Base-by-base conservation (phyloP, 2,113 vertebrate genomes). In the Pogonocichla stellata region DNA sequence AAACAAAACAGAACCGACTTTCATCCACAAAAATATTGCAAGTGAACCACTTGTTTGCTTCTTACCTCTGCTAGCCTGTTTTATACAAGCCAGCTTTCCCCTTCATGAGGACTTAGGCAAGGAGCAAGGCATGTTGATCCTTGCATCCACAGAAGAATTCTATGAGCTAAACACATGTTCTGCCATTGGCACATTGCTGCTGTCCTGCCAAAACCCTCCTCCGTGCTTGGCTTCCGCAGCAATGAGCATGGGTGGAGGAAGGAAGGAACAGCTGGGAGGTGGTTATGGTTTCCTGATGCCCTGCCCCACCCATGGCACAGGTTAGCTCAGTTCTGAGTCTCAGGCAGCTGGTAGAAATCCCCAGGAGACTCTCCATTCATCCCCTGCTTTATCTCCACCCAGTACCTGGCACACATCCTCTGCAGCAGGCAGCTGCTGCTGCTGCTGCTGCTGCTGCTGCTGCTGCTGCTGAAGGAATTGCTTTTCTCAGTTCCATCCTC, bases 191-290 rank as follows among this genome's bases (percentile, higher is more conserved):
- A 96, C 72, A 78, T 90, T 45, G 26, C 82, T 79, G 81, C 81
- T 84, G 18, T 5, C 65, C 82, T 96, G 96, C 90, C 90, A 86
- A 92, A 95, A 61, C 65, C 72, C 88, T 96, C 70, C 75, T 95
- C 88, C 0, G 19, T 62, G 84, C 88, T 93, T 95, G 95, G 93
- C 95, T 94, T 93, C 82, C 0, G 14, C 72, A 79, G 95, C 90
- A 29, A 1, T 1, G 77, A 95, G 88, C 72, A 78, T 91, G 94
- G 93, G 96, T 91, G 96, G 95, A 95, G 94, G 95, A 95, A 97
- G 94, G 93, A 96, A 95, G 88, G 93, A 97, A 90, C 92, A 92
- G 92, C 94, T 96, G 96, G 93, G 92, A 95, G 94, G 92, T 0
- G 48, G 77, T 94, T 88, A 86, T 83, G 90, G 86, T 56, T 97